Evolutionary conservation across 2,797 vertebrate species (phyloP), one percentile per base, ranked within the genome.

Genomic region (Neopelma chrysocephalum): DNA sequence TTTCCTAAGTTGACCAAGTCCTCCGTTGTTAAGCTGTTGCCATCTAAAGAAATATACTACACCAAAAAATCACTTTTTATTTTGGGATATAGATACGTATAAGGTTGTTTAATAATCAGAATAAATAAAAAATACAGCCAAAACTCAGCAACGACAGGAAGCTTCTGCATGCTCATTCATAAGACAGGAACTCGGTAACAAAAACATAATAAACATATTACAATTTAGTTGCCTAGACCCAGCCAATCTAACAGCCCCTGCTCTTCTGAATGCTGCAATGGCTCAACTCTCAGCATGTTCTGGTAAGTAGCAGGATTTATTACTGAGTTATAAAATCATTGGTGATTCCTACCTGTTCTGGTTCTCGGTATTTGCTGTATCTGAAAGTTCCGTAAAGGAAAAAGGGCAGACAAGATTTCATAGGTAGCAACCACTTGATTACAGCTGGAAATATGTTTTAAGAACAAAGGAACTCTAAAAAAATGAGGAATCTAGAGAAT

Each of bases 1-100:
- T 97, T 98, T 93, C 99, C 99, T 94, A 99, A 97, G 94, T 97
- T 98, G 84, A 99, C 98, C 97, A 99, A 98, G 93, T 99, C 98
- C 66, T 98, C 98, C 2, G 99, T 99, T 79, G 98, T 98, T 95
- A 99, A 97, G 96, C 98, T 98, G 97, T 98, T 98, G 51, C 99
- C 99, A 94, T 99, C 99, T 96, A 99, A 97, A 91, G 75, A 97
- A 88, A 99, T 98, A 93, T 98, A 98, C 99, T 99, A 87, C 29
- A 97, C 45, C 97, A 62, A 96, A 89, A 36, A 97, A 95, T 1
- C 32, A 45, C 3, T 7, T 71, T 90, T 96, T 75, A 40, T 38
- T 93, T 75, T 90, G 36, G 27, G 12, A 51, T 53, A 65, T 5
- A 1, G 36, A 34, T 20, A 40, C 3, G 9, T 25, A 58, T 3